Evolutionary conservation across 2,113 vertebrate genomes (phyloP).

Genomic region (Centropristis striata): DNA sequence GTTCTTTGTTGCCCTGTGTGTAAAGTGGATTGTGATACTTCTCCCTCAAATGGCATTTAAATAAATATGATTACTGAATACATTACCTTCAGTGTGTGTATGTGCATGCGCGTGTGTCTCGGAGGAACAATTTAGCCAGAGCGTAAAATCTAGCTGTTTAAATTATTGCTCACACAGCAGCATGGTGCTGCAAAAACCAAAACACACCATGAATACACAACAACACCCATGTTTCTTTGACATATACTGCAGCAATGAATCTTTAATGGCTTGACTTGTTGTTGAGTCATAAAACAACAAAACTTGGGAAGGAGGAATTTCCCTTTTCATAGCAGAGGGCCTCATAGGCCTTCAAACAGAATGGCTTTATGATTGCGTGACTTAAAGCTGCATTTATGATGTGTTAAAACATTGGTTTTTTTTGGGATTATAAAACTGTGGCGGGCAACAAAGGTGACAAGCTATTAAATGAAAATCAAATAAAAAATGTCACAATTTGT

Average conservation of each 20-base stretch:
- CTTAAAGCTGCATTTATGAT: constrained; percentile 13
- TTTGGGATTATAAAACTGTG: background rate
- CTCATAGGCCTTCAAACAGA: background rate
- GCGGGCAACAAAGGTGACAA: background rate
- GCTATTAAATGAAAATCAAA: background rate
- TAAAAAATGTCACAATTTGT: background rate
- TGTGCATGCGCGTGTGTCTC: constrained; percentile 2
- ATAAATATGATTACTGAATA: constrained; percentile 37
- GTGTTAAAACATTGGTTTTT: constrained; percentile 6
- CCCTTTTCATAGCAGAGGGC: background rate
- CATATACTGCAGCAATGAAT: constrained; percentile 23
- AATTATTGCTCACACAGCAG: constrained; percentile 37
- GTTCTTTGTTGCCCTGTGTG: constrained; percentile 9
- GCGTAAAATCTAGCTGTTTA: constrained; percentile 17
- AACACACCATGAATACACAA: constrained; percentile 13
- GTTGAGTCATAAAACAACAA: constrained; percentile 30
- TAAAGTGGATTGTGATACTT: constrained; percentile 36
- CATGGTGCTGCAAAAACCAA: constrained; percentile 14
- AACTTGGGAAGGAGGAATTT: constrained; percentile 2
- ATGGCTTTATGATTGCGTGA: background rate
- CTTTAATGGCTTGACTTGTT: constrained; percentile 21
- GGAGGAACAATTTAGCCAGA: constrained; percentile 5
- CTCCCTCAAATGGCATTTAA: constrained; percentile 30
- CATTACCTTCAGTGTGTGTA: constrained; percentile 6
- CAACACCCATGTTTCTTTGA: constrained; percentile 26